A percentile compares a stretch with the other conserved stretches of the same genome.
phyloP scores from a whole-genome alignment of 2,888 invertebrate species.

The Minunthozetes semirufus region DNA sequence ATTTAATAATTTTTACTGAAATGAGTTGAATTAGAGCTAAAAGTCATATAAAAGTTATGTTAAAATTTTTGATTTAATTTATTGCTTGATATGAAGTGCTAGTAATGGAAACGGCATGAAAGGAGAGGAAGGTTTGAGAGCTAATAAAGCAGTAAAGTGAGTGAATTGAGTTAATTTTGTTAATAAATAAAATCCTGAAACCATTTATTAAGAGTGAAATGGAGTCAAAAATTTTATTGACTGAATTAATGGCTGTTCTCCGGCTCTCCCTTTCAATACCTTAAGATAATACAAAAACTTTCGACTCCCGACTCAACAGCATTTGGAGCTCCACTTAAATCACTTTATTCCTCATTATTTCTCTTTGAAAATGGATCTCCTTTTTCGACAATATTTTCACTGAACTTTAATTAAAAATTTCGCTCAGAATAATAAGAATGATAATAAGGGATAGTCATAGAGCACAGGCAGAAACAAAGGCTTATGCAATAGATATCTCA shows the following conservation, averaged over 20 bases:
- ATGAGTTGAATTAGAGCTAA: too few relatives aligned
- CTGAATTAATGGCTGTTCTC: not conserved
- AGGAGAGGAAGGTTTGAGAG: not conserved
- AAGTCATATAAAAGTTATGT: too few relatives aligned
- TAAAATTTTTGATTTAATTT: too few relatives aligned
- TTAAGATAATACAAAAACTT: not conserved
- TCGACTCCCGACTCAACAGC: not conserved
- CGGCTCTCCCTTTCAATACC: not conserved
- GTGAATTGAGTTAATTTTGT: not conserved
- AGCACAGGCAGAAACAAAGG: not conserved
- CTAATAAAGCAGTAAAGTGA: not conserved
- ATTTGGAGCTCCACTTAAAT: not conserved
- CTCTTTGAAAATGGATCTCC: not conserved
- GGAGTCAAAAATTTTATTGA: not conserved
- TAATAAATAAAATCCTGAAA: not conserved
- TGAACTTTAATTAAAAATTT: slow-evolving; percentile 20
- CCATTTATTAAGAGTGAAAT: not conserved
- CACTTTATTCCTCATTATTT: not conserved
- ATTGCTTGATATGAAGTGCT: too few relatives aligned
- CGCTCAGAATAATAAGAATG: not conserved
- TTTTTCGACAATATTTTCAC: not conserved
- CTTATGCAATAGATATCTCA: not conserved
- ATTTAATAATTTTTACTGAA: too few relatives aligned
- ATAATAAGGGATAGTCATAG: not conserved
- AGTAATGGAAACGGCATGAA: too few relatives aligned